phyloP scores from a whole-genome alignment of 2,797 vertebrate genomes.

The Caiman crocodilus region DNA sequence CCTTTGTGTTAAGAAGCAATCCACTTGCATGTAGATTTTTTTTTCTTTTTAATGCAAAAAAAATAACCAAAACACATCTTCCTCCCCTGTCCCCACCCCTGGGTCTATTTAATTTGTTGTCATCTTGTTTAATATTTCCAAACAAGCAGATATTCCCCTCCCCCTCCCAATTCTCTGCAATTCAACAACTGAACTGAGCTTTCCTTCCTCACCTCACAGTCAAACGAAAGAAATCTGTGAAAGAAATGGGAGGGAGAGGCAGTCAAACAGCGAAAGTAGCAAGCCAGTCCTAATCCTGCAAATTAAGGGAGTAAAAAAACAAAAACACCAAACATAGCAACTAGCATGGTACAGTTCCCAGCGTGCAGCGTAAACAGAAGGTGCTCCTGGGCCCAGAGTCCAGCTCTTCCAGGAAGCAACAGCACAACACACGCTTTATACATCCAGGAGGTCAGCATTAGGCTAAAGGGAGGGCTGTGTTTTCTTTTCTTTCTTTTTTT shows the following conservation, averaged over 20 bases:
- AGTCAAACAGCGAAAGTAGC: slow-evolving; percentile 43
- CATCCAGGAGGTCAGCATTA: background rate
- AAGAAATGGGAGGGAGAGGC: background rate
- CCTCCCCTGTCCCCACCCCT: background rate
- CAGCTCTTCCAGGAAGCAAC: slow-evolving; percentile 65
- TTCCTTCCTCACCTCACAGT: background rate
- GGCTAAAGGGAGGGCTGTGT: background rate
- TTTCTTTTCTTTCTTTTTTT: background rate
- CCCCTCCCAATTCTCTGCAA: slow-evolving; percentile 40
- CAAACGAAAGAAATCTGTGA: background rate
- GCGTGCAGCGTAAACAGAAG: slow-evolving; percentile 64
- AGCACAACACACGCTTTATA: slow-evolving; percentile 60
- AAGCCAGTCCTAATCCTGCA: slow-evolving; percentile 67
- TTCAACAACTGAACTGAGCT: background rate
- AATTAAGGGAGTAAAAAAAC: slow-evolving; percentile 46
- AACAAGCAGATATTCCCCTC: slow-evolving; percentile 48
- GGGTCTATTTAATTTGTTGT: slow-evolving; percentile 13
- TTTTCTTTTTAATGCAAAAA: slow-evolving; percentile 79
- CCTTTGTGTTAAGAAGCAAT: background rate
- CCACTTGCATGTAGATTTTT: background rate
- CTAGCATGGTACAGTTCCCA: slow-evolving; percentile 73
- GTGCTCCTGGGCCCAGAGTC: slow-evolving; percentile 57
- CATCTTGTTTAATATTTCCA: slow-evolving; percentile 53
- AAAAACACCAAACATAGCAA: slow-evolving; percentile 60
- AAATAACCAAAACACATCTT: slow-evolving; percentile 59